Evolutionary conservation across 2,113 vertebrate species (phyloP).

Genomic region (Telmatochromis brachygnathus): DNA sequence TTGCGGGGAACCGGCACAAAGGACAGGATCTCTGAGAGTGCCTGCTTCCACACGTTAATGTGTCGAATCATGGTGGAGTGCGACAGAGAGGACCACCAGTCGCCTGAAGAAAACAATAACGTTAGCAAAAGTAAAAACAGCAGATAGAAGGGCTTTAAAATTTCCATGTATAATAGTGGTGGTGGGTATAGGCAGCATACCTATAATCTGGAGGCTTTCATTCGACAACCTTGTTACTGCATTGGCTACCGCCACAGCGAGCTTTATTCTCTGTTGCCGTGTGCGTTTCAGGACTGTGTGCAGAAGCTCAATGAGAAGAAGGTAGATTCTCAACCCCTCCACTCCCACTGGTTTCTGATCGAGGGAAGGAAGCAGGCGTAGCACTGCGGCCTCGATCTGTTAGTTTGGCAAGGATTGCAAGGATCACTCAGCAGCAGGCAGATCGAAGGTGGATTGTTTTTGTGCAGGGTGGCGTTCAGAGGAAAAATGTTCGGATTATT

Average conservation of each 20-base stretch:
- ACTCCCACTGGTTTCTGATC: neutral
- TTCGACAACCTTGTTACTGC: slow-evolving; percentile 13
- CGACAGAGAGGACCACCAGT: slow-evolving; percentile 40
- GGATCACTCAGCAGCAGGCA: fast-evolving
- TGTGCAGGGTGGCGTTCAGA: neutral
- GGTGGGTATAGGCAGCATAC: neutral
- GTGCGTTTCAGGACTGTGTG: neutral
- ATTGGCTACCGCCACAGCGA: slow-evolving; percentile 10
- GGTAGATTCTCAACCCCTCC: slow-evolving; percentile 49
- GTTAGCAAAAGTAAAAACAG: neutral
- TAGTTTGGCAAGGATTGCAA: neutral
- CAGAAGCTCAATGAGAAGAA: slow-evolving; percentile 52
- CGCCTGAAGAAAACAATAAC: neutral
- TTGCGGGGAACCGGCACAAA: fast-evolving
- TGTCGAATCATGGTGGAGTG: slow-evolving; percentile 2
- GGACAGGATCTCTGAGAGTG: slow-evolving; percentile 3
- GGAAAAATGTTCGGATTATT: neutral
- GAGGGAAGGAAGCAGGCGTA: slow-evolving; percentile 1
- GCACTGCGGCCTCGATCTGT: slow-evolving; percentile 19
- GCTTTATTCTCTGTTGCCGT: neutral
- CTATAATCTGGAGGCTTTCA: slow-evolving; percentile 34
- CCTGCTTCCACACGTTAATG: slow-evolving; percentile 42
- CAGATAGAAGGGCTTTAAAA: neutral
- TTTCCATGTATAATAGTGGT: neutral
- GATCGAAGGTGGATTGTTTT: fast-evolving